Evolutionary conservation across 2,113 vertebrate species (phyloP), one percentile per base, ranked within the genome.

Genomic region (Calonectris borealis): DNA sequence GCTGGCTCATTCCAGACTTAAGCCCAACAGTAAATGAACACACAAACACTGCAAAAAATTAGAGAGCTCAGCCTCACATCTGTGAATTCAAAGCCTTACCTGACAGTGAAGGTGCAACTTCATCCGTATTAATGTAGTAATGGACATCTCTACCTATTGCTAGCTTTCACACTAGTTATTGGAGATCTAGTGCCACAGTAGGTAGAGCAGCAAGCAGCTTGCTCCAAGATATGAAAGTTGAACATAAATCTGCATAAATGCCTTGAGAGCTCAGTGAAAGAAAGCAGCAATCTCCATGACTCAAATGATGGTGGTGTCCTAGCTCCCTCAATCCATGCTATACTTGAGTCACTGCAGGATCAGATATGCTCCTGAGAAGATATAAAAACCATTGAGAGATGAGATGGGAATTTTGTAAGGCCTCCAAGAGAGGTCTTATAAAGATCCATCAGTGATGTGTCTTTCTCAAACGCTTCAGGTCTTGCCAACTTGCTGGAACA

Each of bases 251-350:
- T 66, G 24, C 7, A 44, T 19, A 81, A 65, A 61, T 26, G 8
- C 32, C 32, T 62, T 31, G 25, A 65, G 85, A 90, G 9, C 10
- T 60, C 55, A 29, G 27, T 21, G 48, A n/a, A 40, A 83, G n/a
- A 31, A 36, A 85, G 25, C 57, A 85, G 15, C 27, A 51, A 17
- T 5, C 17, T 83, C 24, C 27, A 20, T 25, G 52, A 13, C 32
- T 54, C 13, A 13, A 34, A 16, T 15, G 13, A 5, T 1, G 0
- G 11, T 4, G 7, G 26, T 61, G 46, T 38, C 36, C 20, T 26
- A n/a, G 20, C 29, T 76, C 16, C 12, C 20, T 70, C 18, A 32
- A 12, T 31, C 40, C 61, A 34, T 22, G 14, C 7, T 13, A 3
- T 21, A 8, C 11, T 7, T 2, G 14, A 72, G 16, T 36, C 22